Evolutionary conservation across 2,113 vertebrate genomes (phyloP).

Genomic region (Chionodraco myersi): DNA sequence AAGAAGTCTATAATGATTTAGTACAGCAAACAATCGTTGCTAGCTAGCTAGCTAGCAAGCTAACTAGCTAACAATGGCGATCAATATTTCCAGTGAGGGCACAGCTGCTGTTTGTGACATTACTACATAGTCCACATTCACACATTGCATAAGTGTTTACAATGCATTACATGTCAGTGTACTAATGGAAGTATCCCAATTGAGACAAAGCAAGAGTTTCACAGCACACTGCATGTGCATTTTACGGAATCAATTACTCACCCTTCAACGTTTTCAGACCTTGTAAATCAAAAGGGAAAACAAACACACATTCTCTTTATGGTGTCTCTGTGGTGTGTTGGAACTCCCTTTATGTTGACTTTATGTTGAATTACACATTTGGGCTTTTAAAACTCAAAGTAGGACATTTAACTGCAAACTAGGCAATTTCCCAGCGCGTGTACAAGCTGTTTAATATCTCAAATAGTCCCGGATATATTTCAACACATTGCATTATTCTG

Average conservation of each 20-base stretch:
- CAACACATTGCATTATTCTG: slow-evolving; percentile 53
- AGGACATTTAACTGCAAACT: slow-evolving; percentile 61
- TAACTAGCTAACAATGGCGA: too few species aligned
- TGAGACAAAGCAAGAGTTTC: too few species aligned
- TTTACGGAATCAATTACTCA: slow-evolving; percentile 5
- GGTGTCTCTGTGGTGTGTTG: slow-evolving; percentile 22
- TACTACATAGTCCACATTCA: too few species aligned
- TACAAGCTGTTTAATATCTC: slow-evolving; percentile 47
- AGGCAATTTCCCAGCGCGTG: slow-evolving; percentile 32
- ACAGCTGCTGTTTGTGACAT: too few species aligned
- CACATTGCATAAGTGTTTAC: too few species aligned
- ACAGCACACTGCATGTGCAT: neutral
- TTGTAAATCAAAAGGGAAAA: neutral
- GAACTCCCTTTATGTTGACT: slow-evolving; percentile 14
- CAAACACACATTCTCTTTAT: neutral
- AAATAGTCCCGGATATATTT: slow-evolving; percentile 50
- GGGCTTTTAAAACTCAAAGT: slow-evolving; percentile 42
- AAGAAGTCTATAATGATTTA: too few species aligned
- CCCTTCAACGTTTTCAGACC: neutral
- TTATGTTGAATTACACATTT: slow-evolving; percentile 27
- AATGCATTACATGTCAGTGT: too few species aligned
- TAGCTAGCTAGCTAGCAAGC: too few species aligned
- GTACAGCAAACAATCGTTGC: too few species aligned
- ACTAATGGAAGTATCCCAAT: too few species aligned
- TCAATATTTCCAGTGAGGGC: too few species aligned